These are phyloP conservation scores for Drosophila diplacantha DNA, from an alignment of 2,888 invertebrate species.

Conservation along the genomic window DNA sequence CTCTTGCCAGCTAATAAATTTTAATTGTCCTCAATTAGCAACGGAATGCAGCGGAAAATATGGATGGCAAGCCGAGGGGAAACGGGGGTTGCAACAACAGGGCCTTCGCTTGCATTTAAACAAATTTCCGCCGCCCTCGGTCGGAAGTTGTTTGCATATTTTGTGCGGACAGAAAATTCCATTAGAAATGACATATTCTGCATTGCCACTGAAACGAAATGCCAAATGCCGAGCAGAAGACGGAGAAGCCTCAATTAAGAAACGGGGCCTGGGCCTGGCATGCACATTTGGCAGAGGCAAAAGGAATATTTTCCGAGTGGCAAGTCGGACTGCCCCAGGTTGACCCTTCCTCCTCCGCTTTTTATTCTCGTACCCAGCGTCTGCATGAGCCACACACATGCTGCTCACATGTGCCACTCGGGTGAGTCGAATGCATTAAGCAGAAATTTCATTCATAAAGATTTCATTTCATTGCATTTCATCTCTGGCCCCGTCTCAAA, in stretches of 20 bases:
- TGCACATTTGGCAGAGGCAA: constrained; percentile 20
- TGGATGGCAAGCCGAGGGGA: constrained; percentile 12
- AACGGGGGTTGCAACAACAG: constrained; percentile 19
- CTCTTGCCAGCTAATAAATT: constrained; percentile 72
- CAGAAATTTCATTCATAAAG: constrained; percentile 65
- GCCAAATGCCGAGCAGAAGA: constrained; percentile 1
- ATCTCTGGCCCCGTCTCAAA: constrained; percentile 20
- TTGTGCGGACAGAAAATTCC: constrained; percentile 42
- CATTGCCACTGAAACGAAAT: constrained; percentile 17
- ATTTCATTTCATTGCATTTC: constrained; percentile 50
- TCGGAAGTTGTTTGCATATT: constrained; percentile 51
- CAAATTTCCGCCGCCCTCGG: constrained; percentile 25
- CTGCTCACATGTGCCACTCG: constrained; percentile 55
- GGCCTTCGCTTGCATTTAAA: constrained; percentile 49
- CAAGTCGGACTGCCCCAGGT: constrained; percentile 22
- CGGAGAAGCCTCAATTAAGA: constrained; percentile 28
- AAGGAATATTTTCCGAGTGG: constrained; percentile 17
- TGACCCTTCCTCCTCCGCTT: constrained; percentile 22
- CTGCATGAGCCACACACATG: constrained; percentile 45
- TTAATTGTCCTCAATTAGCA: constrained; percentile 71
- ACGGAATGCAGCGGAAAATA: constrained; percentile 63
- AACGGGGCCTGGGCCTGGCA: constrained; percentile 8
- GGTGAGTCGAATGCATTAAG: constrained; percentile 57
- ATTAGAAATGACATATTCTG: constrained; percentile 44
- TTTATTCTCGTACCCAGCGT: constrained; percentile 1